Percentiles rank a stretch among this genome's conserved stretches.
These are phyloP conservation scores for Eretmochelys imbricata DNA, from an alignment of 2,113 vertebrate genomes.

Conservation along the genomic window DNA sequence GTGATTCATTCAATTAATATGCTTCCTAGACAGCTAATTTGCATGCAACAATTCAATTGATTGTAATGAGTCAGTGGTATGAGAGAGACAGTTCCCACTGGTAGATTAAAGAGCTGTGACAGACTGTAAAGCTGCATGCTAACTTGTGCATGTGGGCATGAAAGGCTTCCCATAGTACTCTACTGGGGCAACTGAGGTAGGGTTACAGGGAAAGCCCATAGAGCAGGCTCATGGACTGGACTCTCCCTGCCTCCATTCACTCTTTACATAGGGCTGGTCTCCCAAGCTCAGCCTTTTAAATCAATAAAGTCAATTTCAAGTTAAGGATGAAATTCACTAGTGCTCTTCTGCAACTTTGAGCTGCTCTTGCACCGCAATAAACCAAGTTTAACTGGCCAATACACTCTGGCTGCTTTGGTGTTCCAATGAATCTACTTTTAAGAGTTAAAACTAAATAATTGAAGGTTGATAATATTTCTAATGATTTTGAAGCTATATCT, in stretches of 20 bases:
- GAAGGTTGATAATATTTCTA: neutral
- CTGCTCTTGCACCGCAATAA: fast-evolving
- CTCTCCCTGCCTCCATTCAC: neutral
- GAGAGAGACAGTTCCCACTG: neutral
- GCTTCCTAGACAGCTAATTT: neutral
- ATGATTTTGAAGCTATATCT: fast-evolving
- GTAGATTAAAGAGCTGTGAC: neutral
- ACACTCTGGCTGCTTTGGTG: neutral
- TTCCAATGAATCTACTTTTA: neutral
- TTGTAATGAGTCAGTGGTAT: neutral
- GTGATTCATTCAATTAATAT: fast-evolving
- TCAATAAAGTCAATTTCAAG: fast-evolving
- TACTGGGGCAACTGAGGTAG: neutral
- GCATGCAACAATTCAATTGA: neutral
- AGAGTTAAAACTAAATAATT: neutral
- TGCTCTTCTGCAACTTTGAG: neutral
- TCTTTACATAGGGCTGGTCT: neutral
- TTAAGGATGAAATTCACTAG: fast-evolving
- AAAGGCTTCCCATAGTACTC: fast-evolving
- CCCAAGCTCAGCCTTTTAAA: neutral
- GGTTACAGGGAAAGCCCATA: neutral
- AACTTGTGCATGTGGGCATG: fast-evolving
- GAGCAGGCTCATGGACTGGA: neutral
- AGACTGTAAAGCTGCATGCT: neutral
- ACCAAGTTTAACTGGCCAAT: fast-evolving